Evolutionary conservation across 2,797 vertebrate genomes (phyloP), one percentile per base, ranked within the genome.

Genomic region (Podarcis lilfordi): DNA sequence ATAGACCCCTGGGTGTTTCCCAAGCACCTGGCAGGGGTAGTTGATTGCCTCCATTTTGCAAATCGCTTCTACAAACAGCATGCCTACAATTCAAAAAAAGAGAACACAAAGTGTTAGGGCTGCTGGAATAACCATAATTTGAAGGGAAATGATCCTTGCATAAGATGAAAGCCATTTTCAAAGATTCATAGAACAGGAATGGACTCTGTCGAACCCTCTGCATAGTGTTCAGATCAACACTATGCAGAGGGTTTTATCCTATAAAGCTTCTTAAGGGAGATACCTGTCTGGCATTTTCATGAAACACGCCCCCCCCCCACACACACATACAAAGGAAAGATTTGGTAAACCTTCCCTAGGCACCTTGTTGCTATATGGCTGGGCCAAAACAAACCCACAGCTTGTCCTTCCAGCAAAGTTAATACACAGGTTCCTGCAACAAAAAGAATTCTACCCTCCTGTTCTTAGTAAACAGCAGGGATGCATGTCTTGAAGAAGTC

Each of bases 1-100:
- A 89, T 98, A 98, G 88, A 97, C 98, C 29, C 98, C 98, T 11
- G 97, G 97, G 88, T 97, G 96, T 88, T 98, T 98, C 50, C 97
- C 97, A 93, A 95, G 96, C 71, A 98, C 96, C 83, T 96, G 96
- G 91, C 98, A 97, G 82, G 97, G 96, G 79, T 89, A 96, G 4
- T 97, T 97, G 25, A 93, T 93, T 86, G 95, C 94, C 87, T 98
- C 97, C 97, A 98, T 97, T 88, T 94, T 97, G 81, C 96, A 97
- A 79, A 98, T 96, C 3, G 96, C 97, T 78, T 97, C 97, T 8
- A 98, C 96, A 88, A 96, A 98, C 40, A 98, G 88, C 11, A 98
- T 96, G 93, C 96, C 98, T 98, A 84, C 84, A 92, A 92, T 59
- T 0, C 19, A 64, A 81, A 64, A 23, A 64, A 82, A 80, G n/a